Evolutionary conservation across 2,797 vertebrate genomes (phyloP).

Genomic region (Corythornis leucogaster): DNA sequence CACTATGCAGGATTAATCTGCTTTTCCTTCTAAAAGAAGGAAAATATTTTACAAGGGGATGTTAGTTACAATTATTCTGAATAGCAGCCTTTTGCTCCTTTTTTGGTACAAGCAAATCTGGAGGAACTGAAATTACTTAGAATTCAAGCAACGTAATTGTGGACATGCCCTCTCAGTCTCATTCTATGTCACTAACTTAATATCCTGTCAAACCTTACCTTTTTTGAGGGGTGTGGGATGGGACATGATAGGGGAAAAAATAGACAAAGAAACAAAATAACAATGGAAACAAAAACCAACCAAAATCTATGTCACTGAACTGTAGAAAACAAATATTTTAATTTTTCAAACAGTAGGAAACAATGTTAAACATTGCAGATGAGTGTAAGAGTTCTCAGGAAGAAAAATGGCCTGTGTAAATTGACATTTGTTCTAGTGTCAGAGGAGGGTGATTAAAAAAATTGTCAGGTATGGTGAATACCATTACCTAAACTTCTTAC

Average conservation of each 20-base stretch:
- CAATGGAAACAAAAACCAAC: neutral
- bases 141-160: neutral
- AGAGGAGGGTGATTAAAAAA: neutral
- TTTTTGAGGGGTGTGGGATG: too few relatives aligned
- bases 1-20: neutral
- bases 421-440: neutral
- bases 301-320: neutral
- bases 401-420: neutral
- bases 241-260: neutral
- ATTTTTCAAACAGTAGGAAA: neutral
- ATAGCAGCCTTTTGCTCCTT: neutral
- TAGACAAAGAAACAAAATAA: rapidly evolving
- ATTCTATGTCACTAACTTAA: neutral
- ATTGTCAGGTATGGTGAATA: neutral
- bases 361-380: neutral
- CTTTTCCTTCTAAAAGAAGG: neutral
- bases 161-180: neutral
- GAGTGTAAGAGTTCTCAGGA: neutral
- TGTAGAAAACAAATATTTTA: neutral
- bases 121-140: neutral
- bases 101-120: neutral
- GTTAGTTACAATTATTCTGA: neutral
- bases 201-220: neutral
- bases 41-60: neutral
- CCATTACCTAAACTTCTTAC: neutral